Conservation (phyloP, 2,113 vertebrate genomes). For the Lipophrys pholis region DNA sequence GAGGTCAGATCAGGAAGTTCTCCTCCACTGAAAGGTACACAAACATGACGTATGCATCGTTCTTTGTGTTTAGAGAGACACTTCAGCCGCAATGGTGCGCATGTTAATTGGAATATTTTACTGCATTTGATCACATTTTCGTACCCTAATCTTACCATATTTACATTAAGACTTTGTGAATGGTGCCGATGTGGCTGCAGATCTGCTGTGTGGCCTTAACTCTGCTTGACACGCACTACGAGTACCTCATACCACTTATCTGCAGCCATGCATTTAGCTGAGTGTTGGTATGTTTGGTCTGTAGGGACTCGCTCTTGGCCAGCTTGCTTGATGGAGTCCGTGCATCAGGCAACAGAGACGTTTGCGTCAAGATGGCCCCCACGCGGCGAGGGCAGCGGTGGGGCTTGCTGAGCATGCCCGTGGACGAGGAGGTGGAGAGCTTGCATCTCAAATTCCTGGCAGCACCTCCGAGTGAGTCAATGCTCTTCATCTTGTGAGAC, state of each 20-base stretch:
- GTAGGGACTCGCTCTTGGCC: slow-evolving; percentile 95
- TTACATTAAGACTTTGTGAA: neutral
- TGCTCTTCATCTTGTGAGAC: neutral
- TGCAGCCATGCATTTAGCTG: slow-evolving; percentile 1
- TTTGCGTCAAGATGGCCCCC: slow-evolving; percentile 97
- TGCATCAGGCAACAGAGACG: slow-evolving; percentile 97
- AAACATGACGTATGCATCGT: neutral
- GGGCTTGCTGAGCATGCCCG: slow-evolving; percentile 96
- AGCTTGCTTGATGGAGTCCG: slow-evolving; percentile 97
- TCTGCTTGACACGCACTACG: neutral
- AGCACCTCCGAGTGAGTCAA: slow-evolving; percentile 92
- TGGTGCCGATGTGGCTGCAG: neutral
- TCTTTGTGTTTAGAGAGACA: neutral
- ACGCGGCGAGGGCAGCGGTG: slow-evolving; percentile 95
- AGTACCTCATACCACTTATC: neutral
- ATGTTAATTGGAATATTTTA: neutral
- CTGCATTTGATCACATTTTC: neutral
- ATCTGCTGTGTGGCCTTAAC: neutral
- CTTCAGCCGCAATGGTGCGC: neutral
- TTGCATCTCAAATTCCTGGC: slow-evolving; percentile 96
- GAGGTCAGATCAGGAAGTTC: slow-evolving; percentile 95
- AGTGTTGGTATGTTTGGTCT: neutral
- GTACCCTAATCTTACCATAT: neutral
- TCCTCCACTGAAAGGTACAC: slow-evolving; percentile 96
- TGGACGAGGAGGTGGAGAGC: slow-evolving; percentile 99